Evolutionary conservation across 2,113 vertebrate genomes (phyloP).

Genomic region (Indicator maculatus): DNA sequence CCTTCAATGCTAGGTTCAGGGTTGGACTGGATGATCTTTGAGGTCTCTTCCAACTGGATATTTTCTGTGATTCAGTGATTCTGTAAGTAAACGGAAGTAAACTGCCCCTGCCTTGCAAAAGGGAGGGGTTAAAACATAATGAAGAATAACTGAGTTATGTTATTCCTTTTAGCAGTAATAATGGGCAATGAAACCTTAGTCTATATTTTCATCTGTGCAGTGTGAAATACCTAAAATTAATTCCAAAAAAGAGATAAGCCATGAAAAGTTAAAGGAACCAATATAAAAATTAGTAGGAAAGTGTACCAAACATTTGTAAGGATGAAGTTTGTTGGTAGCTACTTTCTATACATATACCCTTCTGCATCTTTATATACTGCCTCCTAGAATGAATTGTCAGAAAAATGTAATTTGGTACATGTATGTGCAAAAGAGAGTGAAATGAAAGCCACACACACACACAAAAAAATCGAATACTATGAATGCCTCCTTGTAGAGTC

Average conservation of each 20-base stretch:
- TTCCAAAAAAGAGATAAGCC: neutral
- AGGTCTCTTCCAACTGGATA: too few species aligned
- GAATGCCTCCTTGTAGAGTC: neutral
- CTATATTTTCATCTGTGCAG: neutral
- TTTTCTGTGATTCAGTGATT: too few species aligned
- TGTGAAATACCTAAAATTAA: neutral
- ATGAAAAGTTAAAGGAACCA: neutral
- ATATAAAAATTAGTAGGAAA: neutral
- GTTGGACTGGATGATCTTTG: too few species aligned
- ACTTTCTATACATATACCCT: neutral
- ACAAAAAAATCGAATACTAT: neutral
- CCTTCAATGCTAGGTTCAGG: too few species aligned
- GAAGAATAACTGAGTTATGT: neutral
- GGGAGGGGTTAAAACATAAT: neutral
- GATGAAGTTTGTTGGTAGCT: neutral
- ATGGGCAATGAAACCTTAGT: neutral
- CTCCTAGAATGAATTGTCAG: neutral
- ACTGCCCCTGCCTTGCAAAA: neutral
- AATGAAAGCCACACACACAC: neutral
- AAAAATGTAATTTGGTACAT: neutral
- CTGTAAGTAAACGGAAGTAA: neutral
- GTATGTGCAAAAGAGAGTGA: neutral
- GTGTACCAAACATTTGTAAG: neutral
- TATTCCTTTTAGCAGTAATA: neutral
- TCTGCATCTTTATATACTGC: neutral